These are phyloP conservation scores for Polypedilum vanderplanki DNA, from an alignment of 1,140 invertebrate species.

Conservation along the genomic window DNA sequence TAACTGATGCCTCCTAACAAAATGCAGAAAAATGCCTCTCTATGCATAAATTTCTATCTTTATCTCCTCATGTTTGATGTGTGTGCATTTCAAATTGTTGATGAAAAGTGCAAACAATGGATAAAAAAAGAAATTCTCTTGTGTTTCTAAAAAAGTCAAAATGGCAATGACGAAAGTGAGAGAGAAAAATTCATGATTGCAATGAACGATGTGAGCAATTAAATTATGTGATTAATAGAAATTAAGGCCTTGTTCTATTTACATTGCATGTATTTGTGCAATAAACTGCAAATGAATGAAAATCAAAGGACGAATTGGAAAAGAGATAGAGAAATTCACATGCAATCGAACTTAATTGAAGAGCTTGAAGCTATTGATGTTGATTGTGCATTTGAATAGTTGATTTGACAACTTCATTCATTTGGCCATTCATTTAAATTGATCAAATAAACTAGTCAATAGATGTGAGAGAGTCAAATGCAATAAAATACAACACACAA, in stretches of 20 bases:
- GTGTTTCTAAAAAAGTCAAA: neutral
- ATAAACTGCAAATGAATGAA: neutral
- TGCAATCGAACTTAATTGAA: constrained; percentile 13
- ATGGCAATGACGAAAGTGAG: neutral
- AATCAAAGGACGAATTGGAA: neutral
- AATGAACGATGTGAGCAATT: neutral
- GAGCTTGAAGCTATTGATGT: neutral
- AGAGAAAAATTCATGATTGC: neutral
- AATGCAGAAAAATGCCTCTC: neutral
- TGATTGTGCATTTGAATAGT: neutral
- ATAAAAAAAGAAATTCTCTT: neutral
- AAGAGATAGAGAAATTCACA: neutral
- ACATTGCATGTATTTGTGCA: neutral
- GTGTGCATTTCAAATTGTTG: constrained; percentile 12
- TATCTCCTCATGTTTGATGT: neutral
- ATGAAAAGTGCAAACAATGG: constrained; percentile 13
- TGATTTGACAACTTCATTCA: neutral
- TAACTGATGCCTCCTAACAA: constrained; percentile 9
- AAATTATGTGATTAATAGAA: constrained; percentile 13
- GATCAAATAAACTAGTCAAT: neutral
- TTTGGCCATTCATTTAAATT: constrained; percentile 11
- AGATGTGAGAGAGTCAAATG: too few relatives aligned
- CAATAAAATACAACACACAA: too few relatives aligned
- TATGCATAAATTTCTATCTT: neutral
- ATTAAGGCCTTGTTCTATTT: neutral